Evolutionary conservation across 1,140 invertebrate genomes (phyloP).

Genomic region (Drosophila kanapiae): DNA sequence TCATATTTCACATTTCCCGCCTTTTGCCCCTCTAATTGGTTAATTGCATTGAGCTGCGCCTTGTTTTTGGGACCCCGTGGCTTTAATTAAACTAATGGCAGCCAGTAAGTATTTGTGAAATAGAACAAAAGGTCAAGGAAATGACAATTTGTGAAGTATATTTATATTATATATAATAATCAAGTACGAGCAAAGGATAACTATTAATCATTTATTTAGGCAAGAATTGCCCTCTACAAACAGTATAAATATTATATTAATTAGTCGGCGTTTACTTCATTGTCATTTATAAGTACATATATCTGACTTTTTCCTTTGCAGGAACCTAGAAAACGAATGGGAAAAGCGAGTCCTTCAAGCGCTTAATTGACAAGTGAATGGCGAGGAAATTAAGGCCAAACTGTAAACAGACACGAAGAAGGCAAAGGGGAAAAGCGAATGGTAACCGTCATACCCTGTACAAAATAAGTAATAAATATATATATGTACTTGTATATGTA

Average conservation of each 20-base stretch:
- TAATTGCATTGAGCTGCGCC: constrained; percentile 43
- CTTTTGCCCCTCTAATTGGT: constrained; percentile 21
- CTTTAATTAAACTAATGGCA: constrained; percentile 48
- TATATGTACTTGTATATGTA: no score
- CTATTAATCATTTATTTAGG: not conserved
- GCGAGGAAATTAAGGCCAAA: constrained; percentile 64
- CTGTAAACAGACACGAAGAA: constrained; percentile 28
- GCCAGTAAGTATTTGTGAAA: not conserved
- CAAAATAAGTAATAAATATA: no score
- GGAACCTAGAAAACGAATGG: not conserved
- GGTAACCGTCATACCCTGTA: not conserved
- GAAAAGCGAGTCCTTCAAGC: constrained; percentile 61
- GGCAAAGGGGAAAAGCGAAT: not conserved
- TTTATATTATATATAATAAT: not conserved
- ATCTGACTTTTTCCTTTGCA: not conserved
- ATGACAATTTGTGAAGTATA: not conserved
- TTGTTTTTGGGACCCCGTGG: constrained; percentile 12
- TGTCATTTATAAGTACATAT: not conserved
- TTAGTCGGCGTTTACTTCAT: not conserved
- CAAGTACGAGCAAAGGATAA: not conserved
- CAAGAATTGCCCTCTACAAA: not conserved
- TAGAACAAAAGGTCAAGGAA: not conserved
- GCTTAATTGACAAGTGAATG: constrained; percentile 78
- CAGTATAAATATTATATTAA: not conserved
- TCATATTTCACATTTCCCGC: constrained; percentile 20